Percentiles rank a stretch among this genome's conserved stretches.
These are phyloP conservation scores for Tuberolachnus salignus DNA, from an alignment of 2,888 invertebrate genomes.

Conservation along the genomic window DNA sequence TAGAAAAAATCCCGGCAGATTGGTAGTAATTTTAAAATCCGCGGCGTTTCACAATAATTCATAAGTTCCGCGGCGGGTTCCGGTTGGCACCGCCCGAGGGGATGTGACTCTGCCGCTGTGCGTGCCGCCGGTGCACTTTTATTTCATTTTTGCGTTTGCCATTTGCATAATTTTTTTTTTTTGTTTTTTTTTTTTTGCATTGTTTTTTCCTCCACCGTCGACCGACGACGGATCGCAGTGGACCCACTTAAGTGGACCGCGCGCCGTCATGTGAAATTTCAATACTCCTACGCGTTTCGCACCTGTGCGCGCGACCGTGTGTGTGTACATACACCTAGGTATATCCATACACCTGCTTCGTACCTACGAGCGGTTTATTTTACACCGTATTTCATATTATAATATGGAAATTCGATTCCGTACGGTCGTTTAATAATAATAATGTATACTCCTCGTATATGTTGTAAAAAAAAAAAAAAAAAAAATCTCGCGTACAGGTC, in stretches of 20 bases:
- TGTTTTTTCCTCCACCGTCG: too few relatives aligned
- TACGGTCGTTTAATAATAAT: background rate
- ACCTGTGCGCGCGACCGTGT: background rate
- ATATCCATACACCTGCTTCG: too few relatives aligned
- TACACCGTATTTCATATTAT: background rate
- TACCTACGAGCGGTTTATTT: background rate
- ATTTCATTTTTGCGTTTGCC: background rate
- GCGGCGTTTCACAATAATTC: slow-evolving; percentile 46
- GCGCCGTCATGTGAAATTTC: slow-evolving; percentile 12
- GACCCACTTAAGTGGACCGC: background rate
- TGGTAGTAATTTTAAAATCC: slow-evolving; percentile 44
- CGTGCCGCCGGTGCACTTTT: background rate
- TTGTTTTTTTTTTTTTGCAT: too few relatives aligned
- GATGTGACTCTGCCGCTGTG: slow-evolving; percentile 3
- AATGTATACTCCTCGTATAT: too few relatives aligned
- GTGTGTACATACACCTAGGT: too few relatives aligned
- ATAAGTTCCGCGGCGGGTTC: slow-evolving; percentile 16
- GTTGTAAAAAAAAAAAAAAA: too few relatives aligned
- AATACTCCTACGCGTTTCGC: slow-evolving; percentile 37
- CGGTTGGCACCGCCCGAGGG: background rate
- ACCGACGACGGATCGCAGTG: background rate
- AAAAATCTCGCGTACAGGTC: too few relatives aligned
- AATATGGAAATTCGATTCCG: background rate
- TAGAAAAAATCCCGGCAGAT: slow-evolving; percentile 39
- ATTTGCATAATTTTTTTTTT: too few relatives aligned